Evolutionary conservation across 2,888 invertebrate genomes (phyloP), one percentile per base, ranked within the genome.

Genomic region (Bedellia somnulentella): DNA sequence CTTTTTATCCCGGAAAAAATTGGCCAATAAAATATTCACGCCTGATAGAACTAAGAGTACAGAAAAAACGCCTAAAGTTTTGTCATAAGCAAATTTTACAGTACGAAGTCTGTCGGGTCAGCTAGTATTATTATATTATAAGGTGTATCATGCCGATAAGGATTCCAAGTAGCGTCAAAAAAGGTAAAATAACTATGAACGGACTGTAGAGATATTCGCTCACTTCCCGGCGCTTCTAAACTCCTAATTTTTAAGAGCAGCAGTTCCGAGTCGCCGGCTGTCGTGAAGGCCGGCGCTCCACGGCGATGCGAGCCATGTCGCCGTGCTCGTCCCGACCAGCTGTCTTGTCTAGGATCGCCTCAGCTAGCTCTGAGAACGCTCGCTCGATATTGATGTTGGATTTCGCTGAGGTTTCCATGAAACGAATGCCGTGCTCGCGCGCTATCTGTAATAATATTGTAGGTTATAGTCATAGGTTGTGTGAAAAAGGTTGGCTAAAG

Each of bases 351-450:
- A 95, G 80, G 68, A 97, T 93, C 50, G 94, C 92, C 79, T 93
- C 91, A 31, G 96, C 92, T 59, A 96, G 78, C 76, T 95, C 92
- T 53, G 89, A 88, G 79, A 97, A 97, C 35, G 96, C 95, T 57
- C 87, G 85, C 58, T 96, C 96, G 54, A 97, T 95, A 77, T 97
- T 97, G 52, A 94, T 90, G 71, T 95, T 93, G 33, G 93, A 89
- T 79, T 97, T 97, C 38, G 97, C 97, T 39, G 95, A 95, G 34
- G 97, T 97, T 81, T 97, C 97, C 89, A 96, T 90, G 79, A 97
- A 97, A 42, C 93, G 83, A 62, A 97, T 94, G 47, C 90, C 82
- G 76, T 97, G 95, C 77, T 97, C 95, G 51, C 89, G 82, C 24
- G 94, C 95, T 78, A 97, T 95, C 93, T 95, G 68, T 29, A 32